Conservation (phyloP, 2,888 invertebrate species). For the Dasypogon diadema region DNA sequence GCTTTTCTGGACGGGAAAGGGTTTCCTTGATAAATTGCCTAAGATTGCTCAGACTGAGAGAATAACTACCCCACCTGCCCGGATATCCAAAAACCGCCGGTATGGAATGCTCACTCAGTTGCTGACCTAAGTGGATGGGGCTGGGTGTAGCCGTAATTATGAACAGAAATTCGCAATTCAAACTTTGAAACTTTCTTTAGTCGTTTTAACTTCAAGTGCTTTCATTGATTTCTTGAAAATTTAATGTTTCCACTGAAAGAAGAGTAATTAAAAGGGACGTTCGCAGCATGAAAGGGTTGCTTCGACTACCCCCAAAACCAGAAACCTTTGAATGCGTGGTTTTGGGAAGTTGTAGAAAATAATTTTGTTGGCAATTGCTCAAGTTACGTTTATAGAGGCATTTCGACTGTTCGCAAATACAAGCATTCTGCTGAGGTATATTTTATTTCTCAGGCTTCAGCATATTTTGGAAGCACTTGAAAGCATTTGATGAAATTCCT, state of each 20-base stretch:
- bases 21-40: not conserved
- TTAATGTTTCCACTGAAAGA: slow-evolving; percentile 1
- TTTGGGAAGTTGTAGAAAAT: not conserved
- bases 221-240: slow-evolving; percentile 5
- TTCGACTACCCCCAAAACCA: not conserved
- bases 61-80: not conserved
- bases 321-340: not conserved
- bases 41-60: not conserved
- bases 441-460: no score
- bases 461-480: no score
- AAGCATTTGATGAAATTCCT: no score
- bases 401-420: no score
- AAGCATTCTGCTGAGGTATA: no score
- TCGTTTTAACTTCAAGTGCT: not conserved
- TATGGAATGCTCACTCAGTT: not conserved
- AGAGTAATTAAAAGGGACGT: not conserved
- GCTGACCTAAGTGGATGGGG: not conserved
- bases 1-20: no score
- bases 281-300: not conserved
- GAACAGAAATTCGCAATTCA: slow-evolving; percentile 11
- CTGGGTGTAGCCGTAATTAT: not conserved
- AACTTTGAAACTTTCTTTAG: not conserved
- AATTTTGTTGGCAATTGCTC: not conserved
- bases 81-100: not conserved
- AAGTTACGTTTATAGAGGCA: not conserved